A percentile compares a stretch with the other conserved stretches of the same genome.
Conservation (phyloP, 2,797 vertebrate genomes). For the Paramormyrops hopkinsi region DNA sequence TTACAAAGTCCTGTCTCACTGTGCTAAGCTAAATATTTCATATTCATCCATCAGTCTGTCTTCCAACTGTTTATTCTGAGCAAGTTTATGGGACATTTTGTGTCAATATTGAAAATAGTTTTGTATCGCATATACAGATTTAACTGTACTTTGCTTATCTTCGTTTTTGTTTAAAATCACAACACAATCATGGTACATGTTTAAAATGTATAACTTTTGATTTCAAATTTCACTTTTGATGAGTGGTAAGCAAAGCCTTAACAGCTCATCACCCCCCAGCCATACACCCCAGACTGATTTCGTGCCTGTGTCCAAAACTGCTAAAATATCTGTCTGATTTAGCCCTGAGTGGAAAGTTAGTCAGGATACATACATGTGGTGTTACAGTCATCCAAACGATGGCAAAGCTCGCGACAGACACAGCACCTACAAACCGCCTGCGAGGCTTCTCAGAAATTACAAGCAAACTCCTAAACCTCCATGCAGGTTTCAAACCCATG, state of each 20-base stretch:
- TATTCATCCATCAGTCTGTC: background rate
- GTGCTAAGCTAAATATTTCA: background rate
- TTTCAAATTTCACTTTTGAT: background rate
- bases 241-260: background rate
- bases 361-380: background rate
- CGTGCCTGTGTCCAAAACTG: background rate
- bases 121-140: background rate
- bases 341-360: background rate
- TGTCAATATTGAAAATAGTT: background rate
- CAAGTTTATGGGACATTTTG: background rate
- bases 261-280: background rate
- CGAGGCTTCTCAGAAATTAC: background rate
- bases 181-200: background rate
- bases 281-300: background rate
- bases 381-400: background rate
- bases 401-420: background rate
- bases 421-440: background rate
- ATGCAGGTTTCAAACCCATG: constrained; percentile 59
- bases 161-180: background rate
- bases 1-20: background rate
- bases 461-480: background rate
- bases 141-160: background rate
- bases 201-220: background rate
- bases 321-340: background rate
- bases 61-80: background rate